A percentile compares a stretch with the other conserved stretches of the same genome.
Conservation (phyloP, 2,113 vertebrate species). For the Nyctibius bracteatus region DNA sequence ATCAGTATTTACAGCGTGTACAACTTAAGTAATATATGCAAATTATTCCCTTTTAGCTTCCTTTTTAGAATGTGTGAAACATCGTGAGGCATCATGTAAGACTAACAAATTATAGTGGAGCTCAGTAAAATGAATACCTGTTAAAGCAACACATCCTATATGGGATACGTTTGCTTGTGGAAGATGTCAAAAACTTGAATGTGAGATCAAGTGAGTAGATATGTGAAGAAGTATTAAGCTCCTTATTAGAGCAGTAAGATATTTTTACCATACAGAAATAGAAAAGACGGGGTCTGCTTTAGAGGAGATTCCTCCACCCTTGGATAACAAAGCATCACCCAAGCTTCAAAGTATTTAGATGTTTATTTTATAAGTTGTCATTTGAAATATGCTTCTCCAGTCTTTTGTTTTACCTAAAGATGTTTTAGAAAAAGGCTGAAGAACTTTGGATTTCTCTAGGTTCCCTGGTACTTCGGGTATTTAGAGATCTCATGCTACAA, state of each 20-base stretch:
- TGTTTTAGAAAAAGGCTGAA: background rate
- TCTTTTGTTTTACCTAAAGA: background rate
- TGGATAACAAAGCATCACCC: background rate
- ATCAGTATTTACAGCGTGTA: slow-evolving; percentile 50
- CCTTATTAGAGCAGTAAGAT: background rate
- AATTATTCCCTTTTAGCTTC: slow-evolving; percentile 65
- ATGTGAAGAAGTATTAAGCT: background rate
- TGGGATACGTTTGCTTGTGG: background rate
- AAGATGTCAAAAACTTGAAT: slow-evolving; percentile 16
- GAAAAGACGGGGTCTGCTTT: background rate
- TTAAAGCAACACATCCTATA: slow-evolving; percentile 12
- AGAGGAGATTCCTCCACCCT: background rate
- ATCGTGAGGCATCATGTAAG: slow-evolving; percentile 30
- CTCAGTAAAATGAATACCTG: slow-evolving; percentile 64
- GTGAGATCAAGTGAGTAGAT: background rate
- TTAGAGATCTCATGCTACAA: background rate
- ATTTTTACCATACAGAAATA: background rate
- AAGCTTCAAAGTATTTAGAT: background rate
- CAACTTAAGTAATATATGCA: slow-evolving; percentile 60
- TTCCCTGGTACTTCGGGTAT: background rate
- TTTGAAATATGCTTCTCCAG: background rate
- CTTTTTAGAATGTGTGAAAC: slow-evolving; percentile 35
- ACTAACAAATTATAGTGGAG: slow-evolving; percentile 63
- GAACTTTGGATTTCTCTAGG: background rate
- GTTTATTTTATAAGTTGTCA: background rate